Conservation (phyloP, 1,140 invertebrate species). For the Heliconius hewitsoni region DNA sequence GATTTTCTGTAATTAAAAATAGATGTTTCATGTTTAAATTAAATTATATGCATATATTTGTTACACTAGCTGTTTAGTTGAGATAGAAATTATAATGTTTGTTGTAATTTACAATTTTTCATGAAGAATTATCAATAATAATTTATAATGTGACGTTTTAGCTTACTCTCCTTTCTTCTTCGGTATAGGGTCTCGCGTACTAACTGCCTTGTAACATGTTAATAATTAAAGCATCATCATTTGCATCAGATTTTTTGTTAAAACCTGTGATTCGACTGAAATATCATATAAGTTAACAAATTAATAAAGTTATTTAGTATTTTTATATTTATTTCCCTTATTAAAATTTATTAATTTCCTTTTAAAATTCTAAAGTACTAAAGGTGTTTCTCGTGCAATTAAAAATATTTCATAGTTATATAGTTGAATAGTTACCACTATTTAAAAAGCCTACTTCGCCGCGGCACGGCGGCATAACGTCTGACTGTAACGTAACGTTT, state of each 20-base stretch:
- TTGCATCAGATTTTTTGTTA: slow-evolving; percentile 63
- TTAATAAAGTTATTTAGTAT: slow-evolving; percentile 26
- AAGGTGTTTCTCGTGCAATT: neutral
- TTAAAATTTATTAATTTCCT: neutral
- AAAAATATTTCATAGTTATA: neutral
- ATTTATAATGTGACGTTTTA: slow-evolving; percentile 43
- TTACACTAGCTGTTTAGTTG: too few relatives aligned
- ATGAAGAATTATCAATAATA: slow-evolving; percentile 35
- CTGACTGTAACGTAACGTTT: neutral
- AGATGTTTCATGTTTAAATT: neutral
- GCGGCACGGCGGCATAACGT: too few relatives aligned
- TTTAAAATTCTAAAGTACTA: neutral
- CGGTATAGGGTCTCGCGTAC: slow-evolving; percentile 56
- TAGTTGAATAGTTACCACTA: too few relatives aligned
- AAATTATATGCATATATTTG: too few relatives aligned
- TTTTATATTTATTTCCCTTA: slow-evolving; percentile 30
- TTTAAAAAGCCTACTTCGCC: too few relatives aligned
- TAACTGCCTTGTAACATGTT: slow-evolving; percentile 64
- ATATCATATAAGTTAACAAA: slow-evolving; percentile 21
- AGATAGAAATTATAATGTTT: too few relatives aligned
- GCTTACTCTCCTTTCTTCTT: slow-evolving; percentile 51
- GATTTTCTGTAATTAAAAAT: neutral
- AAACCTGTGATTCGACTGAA: slow-evolving; percentile 37
- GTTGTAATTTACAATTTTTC: neutral
- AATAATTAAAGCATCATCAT: slow-evolving; percentile 68